phyloP scores from a whole-genome alignment of 2,113 vertebrate genomes.

The Aramus guarauna region DNA sequence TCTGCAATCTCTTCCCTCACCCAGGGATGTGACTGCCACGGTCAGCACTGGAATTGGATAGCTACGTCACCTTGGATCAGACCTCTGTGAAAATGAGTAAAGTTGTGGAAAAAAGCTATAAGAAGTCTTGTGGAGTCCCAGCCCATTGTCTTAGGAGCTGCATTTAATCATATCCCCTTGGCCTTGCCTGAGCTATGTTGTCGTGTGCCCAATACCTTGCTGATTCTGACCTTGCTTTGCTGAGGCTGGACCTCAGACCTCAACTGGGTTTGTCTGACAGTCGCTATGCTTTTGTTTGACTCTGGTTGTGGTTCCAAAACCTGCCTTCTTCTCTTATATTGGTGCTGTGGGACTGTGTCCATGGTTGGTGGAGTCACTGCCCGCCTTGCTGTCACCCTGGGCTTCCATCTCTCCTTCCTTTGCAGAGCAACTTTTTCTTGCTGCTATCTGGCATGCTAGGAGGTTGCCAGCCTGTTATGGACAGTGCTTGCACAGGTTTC shows the following conservation, averaged over 20 bases:
- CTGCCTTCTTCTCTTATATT: background rate
- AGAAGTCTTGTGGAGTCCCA: background rate
- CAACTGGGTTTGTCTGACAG: background rate
- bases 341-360: background rate
- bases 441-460: background rate
- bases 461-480: background rate
- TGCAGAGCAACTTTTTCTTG: background rate
- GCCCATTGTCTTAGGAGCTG: background rate
- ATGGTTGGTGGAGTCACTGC: background rate
- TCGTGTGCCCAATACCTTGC: background rate
- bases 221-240: background rate
- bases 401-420: background rate
- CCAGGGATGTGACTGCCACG: background rate
- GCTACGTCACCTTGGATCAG: background rate
- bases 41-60: background rate
- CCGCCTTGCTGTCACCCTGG: background rate
- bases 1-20: background rate
- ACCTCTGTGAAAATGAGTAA: background rate
- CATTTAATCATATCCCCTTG: background rate
- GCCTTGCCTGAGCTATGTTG: background rate
- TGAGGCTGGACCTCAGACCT: background rate
- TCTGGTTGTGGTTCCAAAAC: background rate
- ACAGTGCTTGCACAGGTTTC: background rate
- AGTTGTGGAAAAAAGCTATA: background rate
- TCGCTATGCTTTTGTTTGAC: background rate